phyloP scores from a whole-genome alignment of 2,797 vertebrate species.

The Scyliorhinus canicula region DNA sequence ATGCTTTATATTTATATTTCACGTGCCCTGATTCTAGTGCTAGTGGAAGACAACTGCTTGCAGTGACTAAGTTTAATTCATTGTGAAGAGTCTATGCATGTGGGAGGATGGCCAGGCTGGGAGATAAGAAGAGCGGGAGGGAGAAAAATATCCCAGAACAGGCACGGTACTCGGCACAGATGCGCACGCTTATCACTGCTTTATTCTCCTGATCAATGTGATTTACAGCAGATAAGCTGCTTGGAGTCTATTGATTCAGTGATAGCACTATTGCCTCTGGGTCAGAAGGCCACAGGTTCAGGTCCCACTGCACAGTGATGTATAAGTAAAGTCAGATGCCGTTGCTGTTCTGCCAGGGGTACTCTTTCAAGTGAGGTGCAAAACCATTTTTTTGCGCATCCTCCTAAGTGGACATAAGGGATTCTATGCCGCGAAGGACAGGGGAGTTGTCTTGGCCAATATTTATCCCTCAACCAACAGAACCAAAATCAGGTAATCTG shows the following conservation, averaged over 20 bases:
- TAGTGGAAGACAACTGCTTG: neutral
- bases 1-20: constrained; percentile 1
- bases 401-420: neutral
- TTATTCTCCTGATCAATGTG: neutral
- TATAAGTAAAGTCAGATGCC: neutral
- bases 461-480: neutral
- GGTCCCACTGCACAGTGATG: neutral
- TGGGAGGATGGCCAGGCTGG: neutral
- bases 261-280: neutral
- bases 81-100: neutral
- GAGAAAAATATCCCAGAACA: neutral
- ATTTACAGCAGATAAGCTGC: neutral
- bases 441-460: neutral
- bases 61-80: neutral
- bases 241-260: neutral
- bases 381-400: neutral
- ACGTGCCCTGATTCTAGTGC: neutral
- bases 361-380: neutral
- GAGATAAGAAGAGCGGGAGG: neutral
- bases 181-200: neutral
- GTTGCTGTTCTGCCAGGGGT: neutral
- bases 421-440: neutral
- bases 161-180: neutral
- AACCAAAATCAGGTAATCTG: too few species aligned
- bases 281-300: neutral